These are phyloP conservation scores for Heliconius nattereri DNA, from an alignment of 1,140 invertebrate genomes.

Conservation along the genomic window DNA sequence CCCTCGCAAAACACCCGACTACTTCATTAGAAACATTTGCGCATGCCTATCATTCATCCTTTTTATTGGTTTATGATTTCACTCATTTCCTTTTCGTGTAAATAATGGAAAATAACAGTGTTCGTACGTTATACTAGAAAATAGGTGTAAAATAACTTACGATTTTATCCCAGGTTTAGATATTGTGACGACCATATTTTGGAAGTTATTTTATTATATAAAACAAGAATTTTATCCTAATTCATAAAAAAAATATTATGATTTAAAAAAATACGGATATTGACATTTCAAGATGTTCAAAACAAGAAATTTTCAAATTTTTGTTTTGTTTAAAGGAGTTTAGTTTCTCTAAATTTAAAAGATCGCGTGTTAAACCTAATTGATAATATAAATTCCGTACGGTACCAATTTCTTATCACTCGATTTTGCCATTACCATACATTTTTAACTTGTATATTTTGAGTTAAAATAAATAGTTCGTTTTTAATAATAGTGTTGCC, in stretches of 20 bases:
- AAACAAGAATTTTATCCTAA: slow-evolving; percentile 2
- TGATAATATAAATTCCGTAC: too few relatives aligned
- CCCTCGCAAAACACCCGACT: slow-evolving; percentile 21
- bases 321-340: background rate
- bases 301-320: background rate
- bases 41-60: slow-evolving; percentile 46
- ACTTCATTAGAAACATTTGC: slow-evolving; percentile 35
- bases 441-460: too few relatives aligned
- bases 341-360: background rate
- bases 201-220: background rate
- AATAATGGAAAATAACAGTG: background rate
- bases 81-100: background rate
- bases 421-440: too few relatives aligned
- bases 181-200: slow-evolving; percentile 3
- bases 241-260: background rate
- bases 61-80: slow-evolving; percentile 22
- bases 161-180: background rate
- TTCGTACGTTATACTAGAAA: background rate
- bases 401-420: too few relatives aligned
- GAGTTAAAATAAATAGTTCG: too few relatives aligned
- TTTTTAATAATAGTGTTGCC: too few relatives aligned
- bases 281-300: background rate
- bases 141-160: background rate
- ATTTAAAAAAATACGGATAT: background rate
- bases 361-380: background rate